Evolutionary conservation across 2,888 invertebrate species (phyloP).

Genomic region (Tortricodes alternella): DNA sequence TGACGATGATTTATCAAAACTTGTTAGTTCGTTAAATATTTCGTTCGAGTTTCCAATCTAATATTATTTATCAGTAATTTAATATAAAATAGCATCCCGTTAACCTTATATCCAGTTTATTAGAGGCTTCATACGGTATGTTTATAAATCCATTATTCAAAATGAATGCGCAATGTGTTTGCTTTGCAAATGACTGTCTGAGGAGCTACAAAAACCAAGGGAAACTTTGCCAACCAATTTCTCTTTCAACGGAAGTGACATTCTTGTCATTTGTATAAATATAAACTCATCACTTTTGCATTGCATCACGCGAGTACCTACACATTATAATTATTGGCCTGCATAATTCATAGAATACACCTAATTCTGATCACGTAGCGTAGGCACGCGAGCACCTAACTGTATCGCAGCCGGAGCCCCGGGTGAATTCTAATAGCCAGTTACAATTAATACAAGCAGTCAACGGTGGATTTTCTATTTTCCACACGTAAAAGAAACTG

Average conservation of each 20-base stretch:
- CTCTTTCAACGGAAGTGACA: slow-evolving; percentile 55
- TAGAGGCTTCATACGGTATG: background rate
- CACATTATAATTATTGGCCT: slow-evolving; percentile 48
- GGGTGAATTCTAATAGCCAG: slow-evolving; percentile 75
- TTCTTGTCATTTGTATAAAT: slow-evolving; percentile 45
- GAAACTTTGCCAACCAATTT: slow-evolving; percentile 60
- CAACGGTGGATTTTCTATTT: slow-evolving; percentile 83
- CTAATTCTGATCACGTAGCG: slow-evolving; percentile 71
- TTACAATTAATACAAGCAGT: slow-evolving; percentile 79
- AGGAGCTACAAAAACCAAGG: slow-evolving; percentile 40
- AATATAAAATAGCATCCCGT: no score
- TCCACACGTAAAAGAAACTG: slow-evolving; percentile 82
- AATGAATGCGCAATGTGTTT: slow-evolving; percentile 12
- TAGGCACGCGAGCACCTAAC: slow-evolving; percentile 73
- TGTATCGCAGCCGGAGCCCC: slow-evolving; percentile 67
- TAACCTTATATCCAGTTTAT: background rate
- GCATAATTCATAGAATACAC: slow-evolving; percentile 52
- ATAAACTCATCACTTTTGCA: slow-evolving; percentile 48
- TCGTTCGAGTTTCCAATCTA: no score
- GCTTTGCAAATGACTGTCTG: slow-evolving; percentile 24
- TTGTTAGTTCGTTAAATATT: no score
- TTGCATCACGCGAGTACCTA: slow-evolving; percentile 53
- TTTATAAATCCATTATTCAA: slow-evolving; percentile 1
- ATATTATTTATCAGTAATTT: no score
- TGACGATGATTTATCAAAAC: no score